Evolutionary conservation across 2,888 invertebrate species (phyloP).

Genomic region (Pseudolycoriella hygida): DNA sequence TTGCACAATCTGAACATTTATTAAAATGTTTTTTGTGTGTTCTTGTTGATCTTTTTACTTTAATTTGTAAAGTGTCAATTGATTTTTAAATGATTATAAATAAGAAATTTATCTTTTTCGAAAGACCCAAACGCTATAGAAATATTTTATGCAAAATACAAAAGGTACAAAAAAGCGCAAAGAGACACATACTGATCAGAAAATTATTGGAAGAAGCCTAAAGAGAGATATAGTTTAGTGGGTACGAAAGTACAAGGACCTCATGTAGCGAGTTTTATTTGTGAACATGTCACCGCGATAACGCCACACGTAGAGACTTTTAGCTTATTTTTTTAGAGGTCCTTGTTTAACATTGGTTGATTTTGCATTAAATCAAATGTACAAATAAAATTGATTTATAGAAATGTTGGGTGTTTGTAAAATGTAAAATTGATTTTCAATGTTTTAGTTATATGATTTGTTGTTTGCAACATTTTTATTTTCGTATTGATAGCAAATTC

Average conservation of each 20-base stretch:
- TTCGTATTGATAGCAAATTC: too few relatives aligned
- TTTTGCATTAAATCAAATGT: too few relatives aligned
- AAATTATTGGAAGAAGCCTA: not conserved
- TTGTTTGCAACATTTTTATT: too few relatives aligned
- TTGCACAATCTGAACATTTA: not conserved
- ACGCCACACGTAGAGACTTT: not conserved
- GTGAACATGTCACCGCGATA: constrained; percentile 2
- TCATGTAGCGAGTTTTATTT: constrained; percentile 3
- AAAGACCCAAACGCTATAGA: not conserved
- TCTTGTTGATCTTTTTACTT: not conserved
- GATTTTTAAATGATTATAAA: constrained; percentile 3
- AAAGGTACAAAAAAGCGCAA: not conserved
- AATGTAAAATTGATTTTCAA: too few relatives aligned
- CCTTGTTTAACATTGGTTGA: too few relatives aligned
- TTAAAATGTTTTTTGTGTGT: not conserved
- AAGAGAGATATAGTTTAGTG: constrained; percentile 1
- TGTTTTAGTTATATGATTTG: too few relatives aligned
- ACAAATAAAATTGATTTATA: too few relatives aligned
- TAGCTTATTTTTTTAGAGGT: not conserved
- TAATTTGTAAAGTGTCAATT: constrained; percentile 3
- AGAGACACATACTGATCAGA: not conserved
- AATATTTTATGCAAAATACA: too few relatives aligned
- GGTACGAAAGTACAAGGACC: constrained; percentile 3
- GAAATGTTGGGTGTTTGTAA: too few relatives aligned
- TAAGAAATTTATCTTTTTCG: constrained; percentile 1